phyloP scores from a whole-genome alignment of 2,113 vertebrate genomes.

The Xiphophorus couchianus region DNA sequence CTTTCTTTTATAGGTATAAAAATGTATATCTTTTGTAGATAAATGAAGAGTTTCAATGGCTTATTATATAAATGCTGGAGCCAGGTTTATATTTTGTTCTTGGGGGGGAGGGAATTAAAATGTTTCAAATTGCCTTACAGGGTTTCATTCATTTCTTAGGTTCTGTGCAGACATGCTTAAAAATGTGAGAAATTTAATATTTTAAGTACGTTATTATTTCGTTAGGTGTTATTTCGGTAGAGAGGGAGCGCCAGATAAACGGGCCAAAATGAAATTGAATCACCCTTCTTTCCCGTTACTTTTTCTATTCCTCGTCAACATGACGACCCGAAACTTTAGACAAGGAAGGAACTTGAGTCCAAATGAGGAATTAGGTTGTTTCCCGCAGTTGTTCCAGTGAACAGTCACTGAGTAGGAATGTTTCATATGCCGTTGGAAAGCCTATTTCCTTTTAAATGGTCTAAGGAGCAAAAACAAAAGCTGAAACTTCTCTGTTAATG shows the following conservation, averaged over 20 bases:
- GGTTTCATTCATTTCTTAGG: neutral
- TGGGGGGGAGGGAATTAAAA: conserved; percentile 57
- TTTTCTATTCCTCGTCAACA: neutral
- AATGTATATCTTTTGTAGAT: conserved; percentile 82
- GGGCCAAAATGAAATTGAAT: neutral
- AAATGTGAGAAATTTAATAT: neutral
- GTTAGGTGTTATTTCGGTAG: neutral
- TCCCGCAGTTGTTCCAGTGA: no score
- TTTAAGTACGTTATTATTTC: no score
- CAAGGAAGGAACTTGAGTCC: neutral
- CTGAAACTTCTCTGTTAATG: no score
- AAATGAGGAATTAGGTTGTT: no score
- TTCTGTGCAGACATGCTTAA: neutral
- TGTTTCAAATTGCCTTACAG: conserved; percentile 33
- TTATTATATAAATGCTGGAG: conserved; percentile 66
- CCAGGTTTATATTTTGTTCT: conserved; percentile 75
- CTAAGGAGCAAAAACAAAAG: no score
- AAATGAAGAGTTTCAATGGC: conserved; percentile 75
- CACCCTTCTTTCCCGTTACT: neutral
- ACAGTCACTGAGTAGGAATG: no score
- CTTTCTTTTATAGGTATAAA: conserved; percentile 40
- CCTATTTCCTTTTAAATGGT: no score
- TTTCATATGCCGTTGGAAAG: no score
- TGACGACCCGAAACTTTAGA: neutral
- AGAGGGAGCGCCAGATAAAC: neutral